Evolutionary conservation across 2,888 invertebrate genomes (phyloP), one percentile per base, ranked within the genome.

Genomic region (Agelastica alni): DNA sequence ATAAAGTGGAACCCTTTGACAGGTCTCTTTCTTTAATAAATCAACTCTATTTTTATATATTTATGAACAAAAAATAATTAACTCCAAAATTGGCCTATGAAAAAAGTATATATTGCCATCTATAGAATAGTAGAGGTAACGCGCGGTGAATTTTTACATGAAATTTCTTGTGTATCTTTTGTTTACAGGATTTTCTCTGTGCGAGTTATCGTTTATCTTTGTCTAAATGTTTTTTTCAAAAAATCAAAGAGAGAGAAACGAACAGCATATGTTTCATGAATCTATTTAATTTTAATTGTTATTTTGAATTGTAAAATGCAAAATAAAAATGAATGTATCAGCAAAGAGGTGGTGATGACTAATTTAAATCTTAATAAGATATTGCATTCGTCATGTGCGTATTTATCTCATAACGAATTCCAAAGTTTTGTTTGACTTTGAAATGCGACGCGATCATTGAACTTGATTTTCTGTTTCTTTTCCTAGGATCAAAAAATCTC

Each of bases 401-500:
- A 37, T 30, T 30, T 45, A 36, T 31, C 16, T 37, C 16, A 16
- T 28, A 13, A 26, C 18, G n/a, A 44, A 26, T 45, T 20, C n/a
- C 12, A 28, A 46, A 46, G 37, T 55, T 53, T 39, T 49, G 45
- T 53, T 57, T 42, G 49, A 42, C 51, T 52, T 44, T 37, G 45
- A 51, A 26, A 55, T 28, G 39, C 37, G 52, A 57, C 45, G 64
- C 70, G 74, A 71, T 69, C 75, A 65, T 73, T 75, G 75, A 75
- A 75, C 75, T 70, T 71, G 68, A 52, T 52, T 75, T 75, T 75
- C 74, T 71, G 67, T 73, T 75, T 75, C 73, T 73, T 74, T 73
- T 70, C 71, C 69, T 70, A 67, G 63, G 69, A 62, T 62, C 70
- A 70, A 70, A 72, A 75, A 75, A 73, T 72, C 70, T 70, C 71